Base-by-base conservation (phyloP, 53 echinoderm and acorn worm genomes). In the Holothuria leucospilota region DNA sequence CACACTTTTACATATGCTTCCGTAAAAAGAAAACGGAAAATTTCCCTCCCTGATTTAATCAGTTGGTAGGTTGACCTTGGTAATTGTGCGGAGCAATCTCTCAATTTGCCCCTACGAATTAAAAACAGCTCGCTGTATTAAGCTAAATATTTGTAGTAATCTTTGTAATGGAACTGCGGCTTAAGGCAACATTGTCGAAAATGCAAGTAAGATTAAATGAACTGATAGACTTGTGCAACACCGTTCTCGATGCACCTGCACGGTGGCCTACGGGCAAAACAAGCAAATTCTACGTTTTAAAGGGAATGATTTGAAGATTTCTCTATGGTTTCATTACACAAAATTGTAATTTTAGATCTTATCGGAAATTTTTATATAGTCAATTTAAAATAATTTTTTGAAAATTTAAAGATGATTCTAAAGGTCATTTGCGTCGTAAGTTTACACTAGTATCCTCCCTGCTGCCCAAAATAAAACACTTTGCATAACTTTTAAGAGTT, bases 81-180 rank as follows among this genome's bases (percentile, higher is more conserved):
- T 75, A 75, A 75, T 75, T 75, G 49, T 75, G 52, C 52, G 52
- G 75, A 51, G 75, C 75, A 75, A 75, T 75, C 75, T 75, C 75
- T 75, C 51, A 49, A 75, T 75, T 52, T 75, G 51, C 51, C 51
- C 51, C 75, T 49, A 46, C 39, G 75, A 51, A 75, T 75, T 75
- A 75, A 75, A 75, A 70, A 49, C 75, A 75, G 26, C 75, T 75
- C 51, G n/a, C 53, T 75, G 23, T 75, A 53, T 49, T 75, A 75
- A 46, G 75, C 75, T 75, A 75, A 75, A 49, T 75, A 49, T 75
- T 72, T 75, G 51, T 49, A n/a, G n/a, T 75, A 75, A 75, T 75
- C 75, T 39, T 24, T 75, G 75, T 52, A 75, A 75, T 75, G 52
- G n/a, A 75, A 49, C 75, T 49, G 41, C 75, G 52, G 75, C 75